These are phyloP conservation scores for Hemaris fuciformis DNA, from an alignment of 2,888 invertebrate genomes.

Conservation along the genomic window DNA sequence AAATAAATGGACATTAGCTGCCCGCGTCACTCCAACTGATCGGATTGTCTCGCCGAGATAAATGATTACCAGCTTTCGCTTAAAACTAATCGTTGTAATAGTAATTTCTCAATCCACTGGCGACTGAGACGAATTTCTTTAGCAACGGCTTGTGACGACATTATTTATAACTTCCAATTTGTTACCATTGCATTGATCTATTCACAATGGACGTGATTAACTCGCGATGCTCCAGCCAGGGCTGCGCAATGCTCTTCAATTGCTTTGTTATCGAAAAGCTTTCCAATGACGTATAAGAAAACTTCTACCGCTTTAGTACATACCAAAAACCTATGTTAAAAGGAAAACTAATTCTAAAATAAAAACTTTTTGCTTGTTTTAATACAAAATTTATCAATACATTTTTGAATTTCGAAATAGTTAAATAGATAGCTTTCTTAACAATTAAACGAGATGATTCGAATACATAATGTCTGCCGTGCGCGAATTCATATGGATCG, in stretches of 20 bases:
- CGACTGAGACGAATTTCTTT: conserved; percentile 59
- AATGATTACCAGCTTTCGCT: conserved; percentile 61
- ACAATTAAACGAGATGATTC: neutral
- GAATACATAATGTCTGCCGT: conserved; percentile 8
- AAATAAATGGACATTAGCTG: conserved; percentile 42
- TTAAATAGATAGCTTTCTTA: neutral
- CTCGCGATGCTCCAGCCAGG: neutral
- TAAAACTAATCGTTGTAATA: conserved; percentile 64
- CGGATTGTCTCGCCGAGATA: conserved; percentile 55
- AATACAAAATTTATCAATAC: neutral
- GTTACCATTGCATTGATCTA: conserved; percentile 33
- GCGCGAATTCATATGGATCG: conserved; percentile 32
- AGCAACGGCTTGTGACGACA: conserved; percentile 47
- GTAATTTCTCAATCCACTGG: conserved; percentile 62
- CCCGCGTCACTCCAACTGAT: conserved; percentile 47
- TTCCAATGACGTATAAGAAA: neutral
- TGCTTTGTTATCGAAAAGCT: neutral
- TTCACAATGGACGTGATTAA: conserved; percentile 15
- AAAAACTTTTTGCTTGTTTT: no score
- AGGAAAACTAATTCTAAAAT: neutral
- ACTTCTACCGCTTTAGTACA: neutral
- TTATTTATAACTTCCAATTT: conserved; percentile 52
- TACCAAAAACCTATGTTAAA: neutral
- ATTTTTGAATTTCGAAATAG: neutral
- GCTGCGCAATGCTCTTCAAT: neutral